A percentile compares a stretch with the other conserved stretches of the same genome.
Evolutionary conservation across 2,113 vertebrate genomes (phyloP).

Genomic region (Calyptommatus sinebrachiatus): DNA sequence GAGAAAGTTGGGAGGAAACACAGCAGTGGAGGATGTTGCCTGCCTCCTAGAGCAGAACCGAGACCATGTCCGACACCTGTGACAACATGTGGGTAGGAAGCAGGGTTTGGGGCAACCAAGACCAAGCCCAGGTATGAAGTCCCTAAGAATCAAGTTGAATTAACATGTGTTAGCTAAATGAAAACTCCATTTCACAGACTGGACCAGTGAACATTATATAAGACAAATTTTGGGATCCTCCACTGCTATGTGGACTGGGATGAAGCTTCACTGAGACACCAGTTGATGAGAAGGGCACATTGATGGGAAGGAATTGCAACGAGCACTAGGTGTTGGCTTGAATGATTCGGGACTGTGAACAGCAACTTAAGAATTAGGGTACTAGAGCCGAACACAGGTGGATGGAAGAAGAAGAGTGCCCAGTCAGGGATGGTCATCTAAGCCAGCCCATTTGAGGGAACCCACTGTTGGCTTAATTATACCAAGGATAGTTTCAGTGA

Average conservation of each 20-base stretch:
- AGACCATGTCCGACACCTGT: neutral
- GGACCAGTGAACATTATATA: neutral
- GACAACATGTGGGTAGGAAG: neutral
- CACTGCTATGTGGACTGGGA: neutral
- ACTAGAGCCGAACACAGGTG: neutral
- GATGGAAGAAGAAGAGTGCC: neutral
- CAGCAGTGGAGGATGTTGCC: constrained; percentile 50
- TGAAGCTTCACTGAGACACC: neutral
- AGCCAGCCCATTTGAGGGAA: neutral
- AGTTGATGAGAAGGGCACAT: neutral
- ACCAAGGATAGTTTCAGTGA: neutral
- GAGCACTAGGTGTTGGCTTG: neutral
- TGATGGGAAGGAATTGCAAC: neutral
- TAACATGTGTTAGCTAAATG: neutral
- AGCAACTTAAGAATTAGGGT: neutral
- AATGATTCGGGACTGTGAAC: neutral
- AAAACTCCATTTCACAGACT: neutral
- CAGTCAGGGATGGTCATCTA: neutral
- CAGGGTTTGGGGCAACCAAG: neutral
- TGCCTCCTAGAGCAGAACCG: constrained; percentile 22
- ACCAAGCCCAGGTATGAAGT: neutral
- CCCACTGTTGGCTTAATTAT: neutral
- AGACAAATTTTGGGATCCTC: neutral
- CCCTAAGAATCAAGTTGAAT: neutral
- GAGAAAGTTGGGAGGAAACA: constrained; percentile 26